Percentiles rank a stretch among this genome's conserved stretches.
phyloP scores from a whole-genome alignment of 92 coral and sea anemone genomes.

The Anthopleura xanthogrammica region DNA sequence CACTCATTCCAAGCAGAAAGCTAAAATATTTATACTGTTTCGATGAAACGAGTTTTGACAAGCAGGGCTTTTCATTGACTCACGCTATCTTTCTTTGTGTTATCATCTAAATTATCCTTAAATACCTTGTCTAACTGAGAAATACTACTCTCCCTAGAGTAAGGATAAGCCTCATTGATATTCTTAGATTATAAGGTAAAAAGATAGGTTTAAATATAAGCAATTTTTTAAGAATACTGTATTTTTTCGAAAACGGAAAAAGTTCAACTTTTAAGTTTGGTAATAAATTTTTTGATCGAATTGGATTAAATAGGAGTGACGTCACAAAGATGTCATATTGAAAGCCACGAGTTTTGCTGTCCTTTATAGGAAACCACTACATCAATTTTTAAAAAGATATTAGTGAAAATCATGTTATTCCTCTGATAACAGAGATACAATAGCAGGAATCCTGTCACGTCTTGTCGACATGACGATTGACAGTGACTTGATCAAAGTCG shows the following conservation, averaged over 20 bases:
- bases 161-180: too few species aligned
- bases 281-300: too few species aligned
- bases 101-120: neutral
- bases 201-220: too few species aligned
- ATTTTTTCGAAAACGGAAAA: too few species aligned
- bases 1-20: neutral
- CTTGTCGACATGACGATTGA: neutral
- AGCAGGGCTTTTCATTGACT: neutral
- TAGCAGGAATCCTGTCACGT: neutral
- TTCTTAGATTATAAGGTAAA: too few species aligned
- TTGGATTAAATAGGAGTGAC: too few species aligned
- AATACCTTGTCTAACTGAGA: too few species aligned
- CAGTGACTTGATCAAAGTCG: neutral
- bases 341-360: too few species aligned
- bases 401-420: neutral
- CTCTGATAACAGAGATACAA: neutral
- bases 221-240: too few species aligned
- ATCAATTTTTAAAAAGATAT: neutral
- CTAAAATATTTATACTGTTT: neutral
- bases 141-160: too few species aligned
- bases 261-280: too few species aligned
- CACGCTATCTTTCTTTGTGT: neutral
- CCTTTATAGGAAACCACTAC: neutral
- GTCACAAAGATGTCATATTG: too few species aligned
- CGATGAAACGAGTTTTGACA: neutral